phyloP scores from a whole-genome alignment of 2,888 invertebrate species.

The Oscheius sp. region DNA sequence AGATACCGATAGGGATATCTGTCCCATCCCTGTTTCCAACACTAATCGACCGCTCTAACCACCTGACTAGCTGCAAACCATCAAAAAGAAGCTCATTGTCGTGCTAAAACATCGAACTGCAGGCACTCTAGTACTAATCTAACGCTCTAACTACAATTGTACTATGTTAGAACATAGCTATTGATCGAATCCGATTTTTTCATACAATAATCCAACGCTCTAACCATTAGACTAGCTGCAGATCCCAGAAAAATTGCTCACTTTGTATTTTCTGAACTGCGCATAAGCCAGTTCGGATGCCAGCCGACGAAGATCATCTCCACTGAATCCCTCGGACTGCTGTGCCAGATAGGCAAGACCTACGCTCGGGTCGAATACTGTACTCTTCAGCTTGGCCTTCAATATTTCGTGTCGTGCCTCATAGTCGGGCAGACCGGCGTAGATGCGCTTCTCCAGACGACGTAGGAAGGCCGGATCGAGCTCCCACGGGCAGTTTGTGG shows the following conservation, averaged over 20 bases:
- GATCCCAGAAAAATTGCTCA: not conserved
- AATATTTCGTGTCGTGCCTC: constrained; percentile 36
- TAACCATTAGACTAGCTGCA: no score
- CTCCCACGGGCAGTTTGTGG: constrained; percentile 81
- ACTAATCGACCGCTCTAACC: no score
- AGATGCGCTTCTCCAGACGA: constrained; percentile 78
- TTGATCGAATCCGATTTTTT: no score
- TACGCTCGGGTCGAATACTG: constrained; percentile 22
- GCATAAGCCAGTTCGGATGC: constrained; percentile 39
- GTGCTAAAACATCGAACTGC: no score
- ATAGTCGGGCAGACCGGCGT: constrained; percentile 77
- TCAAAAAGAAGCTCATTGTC: no score
- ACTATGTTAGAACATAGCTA: no score
- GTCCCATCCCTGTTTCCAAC: no score
- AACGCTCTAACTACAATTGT: no score
- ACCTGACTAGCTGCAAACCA: no score
- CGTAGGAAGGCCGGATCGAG: constrained; percentile 76
- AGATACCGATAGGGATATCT: no score
- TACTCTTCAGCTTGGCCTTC: constrained; percentile 32
- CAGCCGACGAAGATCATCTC: constrained; percentile 76
- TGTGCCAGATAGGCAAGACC: constrained; percentile 75
- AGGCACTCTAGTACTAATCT: no score
- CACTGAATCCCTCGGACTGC: constrained; percentile 77
- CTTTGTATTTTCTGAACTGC: constrained; percentile 45
- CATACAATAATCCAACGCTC: no score